Evolutionary conservation across 2,888 invertebrate genomes (phyloP).

Genomic region (Strigamia transsilvanica): DNA sequence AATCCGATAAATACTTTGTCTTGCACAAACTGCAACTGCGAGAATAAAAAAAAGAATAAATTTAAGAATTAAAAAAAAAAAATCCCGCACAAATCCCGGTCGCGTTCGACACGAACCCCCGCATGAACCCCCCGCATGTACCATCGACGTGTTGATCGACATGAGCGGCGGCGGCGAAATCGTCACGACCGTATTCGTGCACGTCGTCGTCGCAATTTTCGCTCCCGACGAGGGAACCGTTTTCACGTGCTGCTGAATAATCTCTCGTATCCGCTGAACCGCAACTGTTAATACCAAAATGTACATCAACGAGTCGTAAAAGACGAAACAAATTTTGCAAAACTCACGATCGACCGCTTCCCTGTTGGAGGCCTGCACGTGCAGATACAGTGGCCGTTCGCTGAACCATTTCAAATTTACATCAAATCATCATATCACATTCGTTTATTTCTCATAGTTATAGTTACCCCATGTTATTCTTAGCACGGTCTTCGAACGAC

Average conservation of each 20-base stretch:
- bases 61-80: constrained; percentile 18
- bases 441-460: too few relatives aligned
- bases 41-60: constrained; percentile 49
- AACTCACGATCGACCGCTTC: constrained; percentile 66
- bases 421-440: too few relatives aligned
- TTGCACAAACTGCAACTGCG: constrained; percentile 64
- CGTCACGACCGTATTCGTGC: constrained; percentile 24
- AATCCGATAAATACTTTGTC: constrained; percentile 81
- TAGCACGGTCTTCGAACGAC: constrained; percentile 67
- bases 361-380: constrained; percentile 69
- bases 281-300: constrained; percentile 64
- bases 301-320: background rate
- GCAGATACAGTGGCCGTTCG: constrained; percentile 69
- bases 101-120: constrained; percentile 45
- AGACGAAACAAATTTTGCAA: background rate
- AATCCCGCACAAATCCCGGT: background rate
- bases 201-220: constrained; percentile 46
- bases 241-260: constrained; percentile 62
- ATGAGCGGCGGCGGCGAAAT: constrained; percentile 65
- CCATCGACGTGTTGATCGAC: constrained; percentile 61
- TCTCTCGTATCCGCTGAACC: constrained; percentile 68
- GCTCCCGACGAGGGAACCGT: constrained; percentile 24
- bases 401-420: too few relatives aligned
- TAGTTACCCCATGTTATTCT: constrained; percentile 61
- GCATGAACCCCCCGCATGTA: constrained; percentile 24